Conservation (phyloP, 2,797 vertebrate genomes). For the Etheostoma nigrum region DNA sequence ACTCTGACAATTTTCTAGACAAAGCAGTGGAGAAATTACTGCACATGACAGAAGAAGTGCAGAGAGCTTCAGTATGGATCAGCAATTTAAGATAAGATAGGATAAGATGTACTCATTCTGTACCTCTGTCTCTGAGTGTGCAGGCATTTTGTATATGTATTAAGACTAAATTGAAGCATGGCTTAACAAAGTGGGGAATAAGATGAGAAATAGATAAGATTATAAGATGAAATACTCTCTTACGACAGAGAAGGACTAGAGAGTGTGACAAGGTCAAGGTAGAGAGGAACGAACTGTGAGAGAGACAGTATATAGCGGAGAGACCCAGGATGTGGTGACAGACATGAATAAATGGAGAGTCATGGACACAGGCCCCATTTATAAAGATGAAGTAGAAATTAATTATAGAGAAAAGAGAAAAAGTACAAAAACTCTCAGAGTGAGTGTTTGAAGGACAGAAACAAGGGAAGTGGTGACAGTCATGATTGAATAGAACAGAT, state of each 20-base stretch:
- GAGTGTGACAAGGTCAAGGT: constrained; percentile 36
- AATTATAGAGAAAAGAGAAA: constrained; percentile 26
- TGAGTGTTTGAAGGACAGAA: constrained; percentile 47
- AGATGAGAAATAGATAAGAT: constrained; percentile 55
- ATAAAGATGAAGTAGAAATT: constrained; percentile 46
- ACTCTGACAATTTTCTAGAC: constrained; percentile 47
- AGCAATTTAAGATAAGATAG: constrained; percentile 66
- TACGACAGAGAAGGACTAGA: constrained; percentile 7
- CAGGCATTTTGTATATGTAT: constrained; percentile 34
- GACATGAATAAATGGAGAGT: constrained; percentile 55
- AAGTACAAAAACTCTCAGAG: constrained; percentile 21
- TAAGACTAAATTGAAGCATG: constrained; percentile 40
- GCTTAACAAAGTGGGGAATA: constrained; percentile 48
- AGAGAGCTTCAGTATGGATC: constrained; percentile 51
- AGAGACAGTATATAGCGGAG: constrained; percentile 3
- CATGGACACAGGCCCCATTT: constrained; percentile 26
- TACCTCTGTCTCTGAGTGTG: constrained; percentile 36
- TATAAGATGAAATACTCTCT: constrained; percentile 45
- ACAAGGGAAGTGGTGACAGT: constrained; percentile 39
- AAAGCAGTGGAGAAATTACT: constrained; percentile 44
- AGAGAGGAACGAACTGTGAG: constrained; percentile 10
- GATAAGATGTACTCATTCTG: constrained; percentile 37
- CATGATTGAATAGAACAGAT: constrained; percentile 48
- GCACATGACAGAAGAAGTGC: constrained; percentile 39
- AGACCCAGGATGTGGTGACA: constrained; percentile 17